A percentile compares a stretch with the other conserved stretches of the same genome.
phyloP scores from a whole-genome alignment of 1,140 invertebrate species.

The Caenorhabditis tropicalis region DNA sequence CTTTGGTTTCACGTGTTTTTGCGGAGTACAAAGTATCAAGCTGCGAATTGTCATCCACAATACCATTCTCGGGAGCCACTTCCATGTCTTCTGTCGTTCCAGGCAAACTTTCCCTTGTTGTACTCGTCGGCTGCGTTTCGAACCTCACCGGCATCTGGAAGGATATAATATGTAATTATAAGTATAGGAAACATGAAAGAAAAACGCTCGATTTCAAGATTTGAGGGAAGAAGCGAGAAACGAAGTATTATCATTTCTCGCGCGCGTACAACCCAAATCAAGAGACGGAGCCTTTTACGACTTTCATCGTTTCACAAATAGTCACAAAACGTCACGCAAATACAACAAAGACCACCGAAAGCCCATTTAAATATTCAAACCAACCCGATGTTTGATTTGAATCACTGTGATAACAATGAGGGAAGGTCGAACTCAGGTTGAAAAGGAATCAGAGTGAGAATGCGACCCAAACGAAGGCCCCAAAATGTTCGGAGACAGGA shows the following conservation, averaged over 20 bases:
- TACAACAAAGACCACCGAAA: background rate
- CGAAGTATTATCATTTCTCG: background rate
- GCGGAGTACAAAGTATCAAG: too few relatives aligned
- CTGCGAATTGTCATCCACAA: too few relatives aligned
- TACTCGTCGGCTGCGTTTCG: background rate
- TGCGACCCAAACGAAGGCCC: background rate
- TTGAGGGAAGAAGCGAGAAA: background rate
- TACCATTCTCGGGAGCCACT: too few relatives aligned
- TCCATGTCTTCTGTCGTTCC: background rate
- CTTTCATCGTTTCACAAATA: background rate
- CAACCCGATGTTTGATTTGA: constrained; percentile 24
- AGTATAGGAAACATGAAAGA: background rate
- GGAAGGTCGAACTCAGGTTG: background rate
- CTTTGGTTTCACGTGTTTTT: constrained; percentile 6
- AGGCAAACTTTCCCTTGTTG: background rate
- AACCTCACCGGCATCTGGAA: constrained; percentile 26
- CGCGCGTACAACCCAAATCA: background rate
- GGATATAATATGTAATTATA: background rate
- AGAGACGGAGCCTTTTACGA: constrained; percentile 3
- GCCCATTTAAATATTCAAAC: constrained; percentile 18
- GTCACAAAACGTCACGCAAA: background rate
- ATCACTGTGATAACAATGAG: background rate
- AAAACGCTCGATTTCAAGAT: background rate
- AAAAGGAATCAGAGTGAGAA: background rate
- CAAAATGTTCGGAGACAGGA: background rate